Evolutionary conservation across 2,797 vertebrate genomes (phyloP).

Genomic region (Rhinatrema bivittatum): DNA sequence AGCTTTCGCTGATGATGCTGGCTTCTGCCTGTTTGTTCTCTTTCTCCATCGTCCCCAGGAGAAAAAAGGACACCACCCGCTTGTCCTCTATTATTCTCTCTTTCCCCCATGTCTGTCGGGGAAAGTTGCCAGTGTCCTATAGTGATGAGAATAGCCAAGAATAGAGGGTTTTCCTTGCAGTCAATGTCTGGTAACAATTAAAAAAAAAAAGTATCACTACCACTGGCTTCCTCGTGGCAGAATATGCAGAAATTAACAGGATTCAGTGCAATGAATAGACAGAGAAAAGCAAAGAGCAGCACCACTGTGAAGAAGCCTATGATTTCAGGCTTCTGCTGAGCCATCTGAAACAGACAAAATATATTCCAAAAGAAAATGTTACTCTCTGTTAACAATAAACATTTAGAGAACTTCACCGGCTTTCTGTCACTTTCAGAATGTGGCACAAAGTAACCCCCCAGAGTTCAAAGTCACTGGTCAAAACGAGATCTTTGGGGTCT

Average conservation of each 20-base stretch:
- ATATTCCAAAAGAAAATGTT: background rate
- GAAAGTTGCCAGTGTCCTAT: constrained; percentile 28
- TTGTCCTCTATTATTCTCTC: background rate
- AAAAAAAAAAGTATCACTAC: constrained; percentile 20
- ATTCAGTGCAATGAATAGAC: constrained; percentile 1
- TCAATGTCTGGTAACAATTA: constrained; percentile 28
- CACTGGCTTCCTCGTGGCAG: constrained; percentile 6
- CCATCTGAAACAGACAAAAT: constrained; percentile 41
- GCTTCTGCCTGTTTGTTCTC: background rate
- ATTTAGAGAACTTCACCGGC: too few species aligned
- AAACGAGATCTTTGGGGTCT: too few species aligned
- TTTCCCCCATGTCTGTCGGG: constrained; percentile 50
- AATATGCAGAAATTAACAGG: background rate
- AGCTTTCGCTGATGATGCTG: constrained; percentile 23
- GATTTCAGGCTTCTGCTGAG: constrained; percentile 17
- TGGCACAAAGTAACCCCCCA: too few species aligned
- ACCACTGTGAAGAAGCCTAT: constrained; percentile 3
- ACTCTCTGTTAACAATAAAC: too few species aligned
- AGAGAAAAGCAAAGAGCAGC: constrained; percentile 16
- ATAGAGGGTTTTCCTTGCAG: constrained; percentile 43
- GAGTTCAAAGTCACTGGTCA: too few species aligned
- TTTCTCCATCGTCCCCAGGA: constrained; percentile 38
- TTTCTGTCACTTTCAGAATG: too few species aligned
- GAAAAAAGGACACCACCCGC: constrained; percentile 40
- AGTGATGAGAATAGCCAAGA: constrained; percentile 52